Conservation (phyloP, 2,888 invertebrate species). For the Rhagonycha fulva region DNA sequence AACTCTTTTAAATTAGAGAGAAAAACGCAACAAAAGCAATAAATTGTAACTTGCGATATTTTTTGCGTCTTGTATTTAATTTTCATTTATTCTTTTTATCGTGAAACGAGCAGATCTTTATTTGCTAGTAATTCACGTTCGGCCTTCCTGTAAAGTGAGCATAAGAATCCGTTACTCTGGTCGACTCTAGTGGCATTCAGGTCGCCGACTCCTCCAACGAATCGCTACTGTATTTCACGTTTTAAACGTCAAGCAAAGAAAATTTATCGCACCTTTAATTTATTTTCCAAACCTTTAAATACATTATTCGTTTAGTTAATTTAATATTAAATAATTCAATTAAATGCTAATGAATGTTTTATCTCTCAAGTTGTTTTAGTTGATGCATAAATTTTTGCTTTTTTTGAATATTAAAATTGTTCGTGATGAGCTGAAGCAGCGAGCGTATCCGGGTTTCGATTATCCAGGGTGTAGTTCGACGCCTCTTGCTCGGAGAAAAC, state of each 20-base stretch:
- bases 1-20: too few species aligned
- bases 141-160: conserved; percentile 19
- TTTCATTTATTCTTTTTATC: background rate
- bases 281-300: background rate
- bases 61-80: too few species aligned
- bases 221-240: conserved; percentile 30
- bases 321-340: background rate
- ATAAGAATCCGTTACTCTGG: conserved; percentile 26
- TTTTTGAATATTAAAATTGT: background rate
- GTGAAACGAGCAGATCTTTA: background rate
- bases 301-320: background rate
- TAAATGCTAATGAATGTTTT: background rate
- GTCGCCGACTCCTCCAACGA: conserved; percentile 30
- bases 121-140: conserved; percentile 3
- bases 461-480: background rate
- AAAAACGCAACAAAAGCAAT: too few species aligned
- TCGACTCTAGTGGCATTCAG: conserved; percentile 31
- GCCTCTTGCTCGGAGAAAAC: background rate
- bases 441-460: background rate
- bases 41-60: too few species aligned
- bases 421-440: background rate
- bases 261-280: conserved; percentile 13
- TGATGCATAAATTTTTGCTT: background rate
- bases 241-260: conserved; percentile 12
- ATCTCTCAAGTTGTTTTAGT: background rate